A percentile compares a stretch with the other conserved stretches of the same genome.
phyloP scores from a whole-genome alignment of 1,140 invertebrate species.

The Pentalonia nigronervosa region DNA sequence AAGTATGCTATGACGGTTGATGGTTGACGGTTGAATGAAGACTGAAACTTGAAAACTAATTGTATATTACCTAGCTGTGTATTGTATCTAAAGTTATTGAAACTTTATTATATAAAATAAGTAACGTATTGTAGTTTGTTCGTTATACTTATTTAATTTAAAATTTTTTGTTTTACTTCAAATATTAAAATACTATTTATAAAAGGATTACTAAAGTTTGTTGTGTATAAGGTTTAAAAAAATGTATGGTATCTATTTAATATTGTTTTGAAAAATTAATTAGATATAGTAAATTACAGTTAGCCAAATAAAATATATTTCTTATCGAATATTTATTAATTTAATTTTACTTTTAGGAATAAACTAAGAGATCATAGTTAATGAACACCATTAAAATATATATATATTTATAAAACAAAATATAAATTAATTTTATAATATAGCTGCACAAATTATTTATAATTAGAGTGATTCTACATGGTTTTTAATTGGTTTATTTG shows the following conservation, averaged over 20 bases:
- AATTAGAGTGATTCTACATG: background rate
- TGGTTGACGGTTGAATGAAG: too few relatives aligned
- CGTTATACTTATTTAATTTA: background rate
- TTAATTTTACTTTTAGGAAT: background rate
- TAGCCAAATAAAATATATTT: background rate
- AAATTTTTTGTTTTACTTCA: background rate
- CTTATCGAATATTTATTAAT: background rate
- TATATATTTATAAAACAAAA: background rate
- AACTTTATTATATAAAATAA: background rate
- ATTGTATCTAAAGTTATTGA: background rate
- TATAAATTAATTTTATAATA: background rate
- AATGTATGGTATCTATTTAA: background rate
- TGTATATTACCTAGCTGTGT: background rate
- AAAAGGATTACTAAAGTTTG: too few relatives aligned
- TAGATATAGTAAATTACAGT: background rate
- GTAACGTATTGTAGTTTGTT: background rate
- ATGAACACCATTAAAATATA: background rate
- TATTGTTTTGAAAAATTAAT: background rate
- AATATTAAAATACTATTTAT: background rate
- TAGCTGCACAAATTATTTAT: background rate
- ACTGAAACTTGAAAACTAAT: too few relatives aligned
- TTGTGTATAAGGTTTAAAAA: background rate
- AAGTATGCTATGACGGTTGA: too few relatives aligned
- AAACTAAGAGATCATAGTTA: background rate
- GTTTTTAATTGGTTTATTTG: background rate